Percentiles rank a stretch among this genome's conserved stretches.
Evolutionary conservation across 1,140 invertebrate species (phyloP).

Genomic region (Heliconius himera): DNA sequence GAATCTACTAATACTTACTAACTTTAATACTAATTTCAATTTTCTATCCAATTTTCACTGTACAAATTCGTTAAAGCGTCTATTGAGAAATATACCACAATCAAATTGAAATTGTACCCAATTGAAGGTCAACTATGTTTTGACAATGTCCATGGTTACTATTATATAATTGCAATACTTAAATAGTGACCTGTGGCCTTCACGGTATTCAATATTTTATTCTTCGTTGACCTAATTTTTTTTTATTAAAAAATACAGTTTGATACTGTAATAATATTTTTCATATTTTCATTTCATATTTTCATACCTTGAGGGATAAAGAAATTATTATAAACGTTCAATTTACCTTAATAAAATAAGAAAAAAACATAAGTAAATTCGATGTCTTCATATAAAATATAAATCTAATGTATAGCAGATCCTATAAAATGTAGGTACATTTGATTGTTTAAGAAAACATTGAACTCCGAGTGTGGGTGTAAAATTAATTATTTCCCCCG

Average conservation of each 20-base stretch:
- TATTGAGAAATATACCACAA: background rate
- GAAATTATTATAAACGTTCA: too few relatives aligned
- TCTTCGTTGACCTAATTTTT: conserved; percentile 6
- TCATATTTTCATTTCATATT: too few relatives aligned
- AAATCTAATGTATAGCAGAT: background rate
- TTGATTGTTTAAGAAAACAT: conserved; percentile 34
- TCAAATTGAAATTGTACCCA: background rate
- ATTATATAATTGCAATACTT: background rate
- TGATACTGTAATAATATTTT: background rate
- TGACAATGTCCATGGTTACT: background rate
- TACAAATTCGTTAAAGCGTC: background rate
- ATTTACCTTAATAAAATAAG: too few relatives aligned
- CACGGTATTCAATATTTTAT: background rate
- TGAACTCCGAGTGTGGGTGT: conserved; percentile 54
- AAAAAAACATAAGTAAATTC: too few relatives aligned
- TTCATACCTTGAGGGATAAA: too few relatives aligned
- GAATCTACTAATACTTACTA: background rate
- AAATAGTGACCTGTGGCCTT: background rate
- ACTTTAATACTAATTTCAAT: background rate
- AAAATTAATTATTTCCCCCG: conserved; percentile 41
- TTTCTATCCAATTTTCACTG: background rate
- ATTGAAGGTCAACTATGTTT: conserved; percentile 4
- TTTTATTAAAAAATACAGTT: background rate
- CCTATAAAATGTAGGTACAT: background rate
- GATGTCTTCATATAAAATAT: background rate